phyloP scores from a whole-genome alignment of 2,797 vertebrate genomes.

The Protosalanx chinensis region DNA sequence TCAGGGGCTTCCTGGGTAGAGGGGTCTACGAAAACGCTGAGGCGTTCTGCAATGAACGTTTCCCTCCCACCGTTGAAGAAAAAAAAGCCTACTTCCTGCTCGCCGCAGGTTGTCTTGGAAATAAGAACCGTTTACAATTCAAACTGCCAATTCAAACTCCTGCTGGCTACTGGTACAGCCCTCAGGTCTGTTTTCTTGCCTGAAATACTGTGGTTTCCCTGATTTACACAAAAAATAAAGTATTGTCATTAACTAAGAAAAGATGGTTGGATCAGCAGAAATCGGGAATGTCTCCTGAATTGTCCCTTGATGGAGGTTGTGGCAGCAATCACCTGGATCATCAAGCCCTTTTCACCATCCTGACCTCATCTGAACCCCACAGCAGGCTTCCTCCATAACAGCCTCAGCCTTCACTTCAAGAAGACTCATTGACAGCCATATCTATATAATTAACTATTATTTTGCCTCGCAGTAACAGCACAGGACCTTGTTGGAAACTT shows the following conservation, averaged over 20 bases:
- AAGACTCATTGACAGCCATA: background rate
- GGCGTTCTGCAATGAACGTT: constrained; percentile 68
- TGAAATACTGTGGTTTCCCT: constrained; percentile 29
- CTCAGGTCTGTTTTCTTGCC: constrained; percentile 49
- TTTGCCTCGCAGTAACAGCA: background rate
- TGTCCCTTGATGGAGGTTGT: constrained; percentile 25
- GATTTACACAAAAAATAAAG: constrained; percentile 50
- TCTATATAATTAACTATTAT: background rate
- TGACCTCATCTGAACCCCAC: constrained; percentile 30
- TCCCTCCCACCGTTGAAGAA: constrained; percentile 52
- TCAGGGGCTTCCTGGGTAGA: constrained; percentile 41
- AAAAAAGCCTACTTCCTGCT: constrained; percentile 62
- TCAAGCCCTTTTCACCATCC: constrained; percentile 8
- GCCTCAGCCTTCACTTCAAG: background rate
- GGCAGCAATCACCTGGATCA: background rate
- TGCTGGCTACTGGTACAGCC: constrained; percentile 58
- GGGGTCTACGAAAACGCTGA: constrained; percentile 65
- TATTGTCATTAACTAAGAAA: background rate
- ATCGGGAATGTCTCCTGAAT: constrained; percentile 5
- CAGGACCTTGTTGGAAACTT: no score
- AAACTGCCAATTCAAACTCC: constrained; percentile 56
- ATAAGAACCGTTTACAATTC: constrained; percentile 50
- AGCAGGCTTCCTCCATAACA: background rate
- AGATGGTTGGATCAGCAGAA: constrained; percentile 19
- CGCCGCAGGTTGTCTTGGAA: constrained; percentile 59